Evolutionary conservation across 2,113 vertebrate species (phyloP), one percentile per base, ranked within the genome.

Genomic region (Menura novaehollandiae): DNA sequence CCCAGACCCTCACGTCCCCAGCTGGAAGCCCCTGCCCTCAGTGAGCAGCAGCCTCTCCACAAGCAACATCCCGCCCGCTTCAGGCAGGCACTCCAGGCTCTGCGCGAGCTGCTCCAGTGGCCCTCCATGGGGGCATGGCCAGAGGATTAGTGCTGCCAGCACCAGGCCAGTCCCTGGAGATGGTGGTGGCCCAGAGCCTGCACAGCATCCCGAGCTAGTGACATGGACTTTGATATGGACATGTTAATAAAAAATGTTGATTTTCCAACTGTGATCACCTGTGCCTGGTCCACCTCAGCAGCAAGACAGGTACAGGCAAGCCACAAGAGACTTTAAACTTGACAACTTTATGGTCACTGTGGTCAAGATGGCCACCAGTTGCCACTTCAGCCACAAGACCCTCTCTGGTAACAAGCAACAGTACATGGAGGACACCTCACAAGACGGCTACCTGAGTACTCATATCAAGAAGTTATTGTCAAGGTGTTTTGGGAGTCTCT

Each of bases 191-290:
- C 22, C 22, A 46, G 43, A 67, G 1, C 32, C 43, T 18, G 15
- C 26, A 23, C 64, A 47, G 43, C 18, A 32, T 10, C 43, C 8
- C 1, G 2, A 47, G 43, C 15, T 47, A 26, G 24, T 0, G 1
- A 47, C 64, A 67, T 5, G 1, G 43, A 13, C 32, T 67, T 67
- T 47, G 64, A 15, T 43, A 47, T 47, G 43, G 32, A 14, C 43
- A 47, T n/a, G 64, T 26, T 26, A n/a, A 46, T n/a, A 67, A 67
- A 67, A 41, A n/a, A n/a, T 17, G 15, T 24, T 66, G 14, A 32
- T 47, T 68, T 35, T 47, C 33, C 44, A 47, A 8, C 8, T 68
- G 12, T 26, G 33, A 23, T 47, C 13, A 2, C 43, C 22, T 17
- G 15, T 44, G 16, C 44, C 17, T 26, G 32, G 16, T 47, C 23